These are phyloP conservation scores for Sylvicapra grimmia DNA, from an alignment of 2,113 vertebrate species.

Conservation along the genomic window DNA sequence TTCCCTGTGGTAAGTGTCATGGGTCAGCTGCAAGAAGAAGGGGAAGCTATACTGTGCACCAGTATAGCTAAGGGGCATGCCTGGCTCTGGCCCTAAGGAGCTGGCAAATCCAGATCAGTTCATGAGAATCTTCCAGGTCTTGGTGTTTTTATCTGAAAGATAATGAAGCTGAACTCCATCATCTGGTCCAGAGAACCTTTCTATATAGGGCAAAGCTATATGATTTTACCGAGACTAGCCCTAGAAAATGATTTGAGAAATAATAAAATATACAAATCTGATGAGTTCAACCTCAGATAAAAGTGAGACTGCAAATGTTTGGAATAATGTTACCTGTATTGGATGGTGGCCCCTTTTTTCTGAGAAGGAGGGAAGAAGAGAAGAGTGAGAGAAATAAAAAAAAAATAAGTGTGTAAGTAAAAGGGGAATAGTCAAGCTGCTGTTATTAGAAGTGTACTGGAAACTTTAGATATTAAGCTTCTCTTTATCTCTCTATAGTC, in stretches of 20 bases:
- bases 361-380: background rate
- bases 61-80: background rate
- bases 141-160: background rate
- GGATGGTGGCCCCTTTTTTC: background rate
- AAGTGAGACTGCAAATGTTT: background rate
- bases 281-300: background rate
- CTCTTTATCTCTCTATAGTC: background rate
- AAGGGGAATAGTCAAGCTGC: background rate
- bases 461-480: background rate
- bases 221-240: background rate
- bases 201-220: background rate
- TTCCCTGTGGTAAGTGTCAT: background rate
- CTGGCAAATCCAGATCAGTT: background rate
- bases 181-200: background rate
- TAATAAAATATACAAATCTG: background rate
- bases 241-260: background rate
- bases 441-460: background rate
- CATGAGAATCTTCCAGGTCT: too few species aligned
- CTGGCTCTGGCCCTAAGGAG: background rate
- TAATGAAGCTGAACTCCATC: background rate
- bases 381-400: background rate
- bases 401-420: background rate
- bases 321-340: background rate
- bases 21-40: background rate
- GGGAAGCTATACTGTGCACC: fast-evolving